phyloP scores from a whole-genome alignment of 2,888 invertebrate species.

The Urechis unicinctus region DNA sequence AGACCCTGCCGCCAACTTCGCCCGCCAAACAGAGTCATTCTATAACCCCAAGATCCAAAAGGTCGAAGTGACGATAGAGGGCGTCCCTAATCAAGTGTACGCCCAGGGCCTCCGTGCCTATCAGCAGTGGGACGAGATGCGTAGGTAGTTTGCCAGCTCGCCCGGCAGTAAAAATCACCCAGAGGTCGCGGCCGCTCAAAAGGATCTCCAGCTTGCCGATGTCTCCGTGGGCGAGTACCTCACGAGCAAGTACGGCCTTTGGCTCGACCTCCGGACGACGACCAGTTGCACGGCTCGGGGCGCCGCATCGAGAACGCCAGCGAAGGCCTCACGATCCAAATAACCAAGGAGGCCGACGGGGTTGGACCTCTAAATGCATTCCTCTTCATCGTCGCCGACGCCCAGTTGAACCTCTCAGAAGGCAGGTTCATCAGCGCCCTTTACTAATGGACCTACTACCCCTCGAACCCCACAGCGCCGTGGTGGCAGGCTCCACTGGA shows the following conservation, averaged over 20 bases:
- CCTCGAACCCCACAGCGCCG: slow-evolving; percentile 1
- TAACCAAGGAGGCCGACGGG: slow-evolving; percentile 13
- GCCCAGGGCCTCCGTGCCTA: slow-evolving; percentile 18
- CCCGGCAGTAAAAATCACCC: slow-evolving; percentile 5
- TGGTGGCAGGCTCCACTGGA: slow-evolving; percentile 10
- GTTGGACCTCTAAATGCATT: slow-evolving; percentile 13
- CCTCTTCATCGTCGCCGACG: slow-evolving; percentile 18
- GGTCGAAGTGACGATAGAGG: slow-evolving; percentile 9
- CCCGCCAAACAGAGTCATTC: slow-evolving; percentile 2
- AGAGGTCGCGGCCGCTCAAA: slow-evolving; percentile 8
- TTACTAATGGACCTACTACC: slow-evolving; percentile 7
- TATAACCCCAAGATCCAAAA: slow-evolving; percentile 6
- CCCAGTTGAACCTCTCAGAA: slow-evolving; percentile 17
- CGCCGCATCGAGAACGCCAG: slow-evolving; percentile 13
- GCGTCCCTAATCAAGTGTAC: slow-evolving; percentile 12
- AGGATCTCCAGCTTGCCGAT: slow-evolving; percentile 9
- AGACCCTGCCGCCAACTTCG: slow-evolving; percentile 3
- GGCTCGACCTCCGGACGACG: slow-evolving; percentile 8
- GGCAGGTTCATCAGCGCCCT: slow-evolving; percentile 11
- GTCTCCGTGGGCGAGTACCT: slow-evolving; percentile 11
- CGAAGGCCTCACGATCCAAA: slow-evolving; percentile 17
- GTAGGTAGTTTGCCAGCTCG: slow-evolving; percentile 10
- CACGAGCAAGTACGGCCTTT: slow-evolving; percentile 11
- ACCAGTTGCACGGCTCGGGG: slow-evolving; percentile 16
- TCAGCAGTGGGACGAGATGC: slow-evolving; percentile 22